phyloP scores from a whole-genome alignment of 2,888 invertebrate genomes.

The Marronus borbonicus region DNA sequence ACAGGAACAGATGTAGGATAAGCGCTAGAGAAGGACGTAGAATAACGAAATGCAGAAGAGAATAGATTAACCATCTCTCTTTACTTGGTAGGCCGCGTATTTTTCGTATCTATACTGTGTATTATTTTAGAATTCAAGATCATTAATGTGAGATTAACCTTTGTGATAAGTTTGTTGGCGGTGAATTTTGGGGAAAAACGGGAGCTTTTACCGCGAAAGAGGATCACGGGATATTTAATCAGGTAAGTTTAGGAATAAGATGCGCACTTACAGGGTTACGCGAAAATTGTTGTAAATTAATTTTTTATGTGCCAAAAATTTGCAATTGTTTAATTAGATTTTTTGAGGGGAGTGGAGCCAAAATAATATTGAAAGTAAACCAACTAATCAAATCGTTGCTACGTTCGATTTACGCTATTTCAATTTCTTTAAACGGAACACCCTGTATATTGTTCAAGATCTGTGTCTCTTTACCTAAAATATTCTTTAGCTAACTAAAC shows the following conservation, averaged over 20 bases:
- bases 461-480: no score
- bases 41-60: not conserved
- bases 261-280: not conserved
- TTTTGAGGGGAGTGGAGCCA: no score
- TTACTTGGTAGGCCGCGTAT: not conserved
- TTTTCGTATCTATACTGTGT: not conserved
- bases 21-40: not conserved
- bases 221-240: not conserved
- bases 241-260: not conserved
- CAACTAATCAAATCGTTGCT: no score
- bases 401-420: no score
- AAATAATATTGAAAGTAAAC: no score
- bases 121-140: conserved; percentile 10
- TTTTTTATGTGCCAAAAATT: no score
- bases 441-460: no score
- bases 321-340: no score
- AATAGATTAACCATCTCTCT: not conserved
- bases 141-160: no score
- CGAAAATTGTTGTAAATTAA: not conserved
- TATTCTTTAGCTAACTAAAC: no score
- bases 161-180: not conserved
- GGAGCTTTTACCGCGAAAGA: not conserved
- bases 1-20: not conserved
- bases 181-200: not conserved
- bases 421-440: no score